Conservation (phyloP, 2,113 vertebrate species). For the Epinephelus cyanopodus region DNA sequence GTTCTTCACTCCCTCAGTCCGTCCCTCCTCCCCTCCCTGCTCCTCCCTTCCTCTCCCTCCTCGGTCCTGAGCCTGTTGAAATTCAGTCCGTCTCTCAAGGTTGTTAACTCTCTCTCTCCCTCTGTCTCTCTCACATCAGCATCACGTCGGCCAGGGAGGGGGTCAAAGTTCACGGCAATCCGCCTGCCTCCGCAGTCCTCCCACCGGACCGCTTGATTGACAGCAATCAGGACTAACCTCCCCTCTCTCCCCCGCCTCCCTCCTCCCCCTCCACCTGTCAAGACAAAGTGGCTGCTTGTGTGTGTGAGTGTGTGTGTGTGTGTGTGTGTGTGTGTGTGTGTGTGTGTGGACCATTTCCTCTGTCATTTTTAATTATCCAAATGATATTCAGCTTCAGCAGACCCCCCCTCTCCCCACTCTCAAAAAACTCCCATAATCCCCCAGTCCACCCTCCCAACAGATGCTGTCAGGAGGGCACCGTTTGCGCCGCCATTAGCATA, state of each 20-base stretch:
- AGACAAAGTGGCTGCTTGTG: slow-evolving; percentile 85
- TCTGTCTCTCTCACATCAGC: slow-evolving; percentile 58
- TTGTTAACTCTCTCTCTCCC: slow-evolving; percentile 80
- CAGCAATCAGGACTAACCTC: slow-evolving; percentile 91
- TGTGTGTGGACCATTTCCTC: slow-evolving; percentile 90
- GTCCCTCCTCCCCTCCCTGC: not conserved
- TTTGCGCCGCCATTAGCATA: slow-evolving; percentile 90
- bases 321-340: slow-evolving; percentile 42
- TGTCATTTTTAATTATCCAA: slow-evolving; percentile 99
- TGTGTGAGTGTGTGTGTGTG: slow-evolving; percentile 16
- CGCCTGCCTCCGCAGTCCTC: slow-evolving; percentile 91
- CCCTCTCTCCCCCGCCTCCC: not conserved
- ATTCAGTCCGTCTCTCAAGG: slow-evolving; percentile 98
- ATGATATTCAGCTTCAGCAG: slow-evolving; percentile 94
- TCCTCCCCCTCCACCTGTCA: slow-evolving; percentile 87
- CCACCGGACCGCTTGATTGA: slow-evolving; percentile 93
- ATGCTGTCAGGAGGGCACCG: slow-evolving; percentile 85
- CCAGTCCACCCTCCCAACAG: slow-evolving; percentile 38
- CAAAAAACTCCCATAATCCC: slow-evolving; percentile 53
- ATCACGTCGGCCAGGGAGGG: slow-evolving; percentile 84
- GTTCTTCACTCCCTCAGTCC: not conserved
- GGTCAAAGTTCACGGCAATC: slow-evolving; percentile 93
- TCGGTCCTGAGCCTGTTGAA: slow-evolving; percentile 86
- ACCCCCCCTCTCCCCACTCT: slow-evolving; percentile 53
- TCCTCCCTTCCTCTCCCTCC: not conserved